Evolutionary conservation across 2,113 vertebrate genomes (phyloP), one percentile per base, ranked within the genome.

Genomic region (Propithecus coquereli): DNA sequence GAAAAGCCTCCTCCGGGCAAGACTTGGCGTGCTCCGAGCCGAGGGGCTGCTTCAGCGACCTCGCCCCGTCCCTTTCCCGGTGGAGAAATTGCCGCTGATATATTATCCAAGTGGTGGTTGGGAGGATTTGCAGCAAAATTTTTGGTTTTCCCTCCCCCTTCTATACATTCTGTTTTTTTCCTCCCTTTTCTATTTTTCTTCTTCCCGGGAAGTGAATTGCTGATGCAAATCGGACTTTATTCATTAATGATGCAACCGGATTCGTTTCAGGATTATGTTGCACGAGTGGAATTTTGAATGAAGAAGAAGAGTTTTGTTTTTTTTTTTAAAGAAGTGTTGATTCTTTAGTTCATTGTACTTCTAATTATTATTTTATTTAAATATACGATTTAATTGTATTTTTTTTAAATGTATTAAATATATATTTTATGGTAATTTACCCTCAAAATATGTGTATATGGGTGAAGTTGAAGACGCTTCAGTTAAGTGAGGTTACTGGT

Each of bases 211-310:
- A 97, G 97, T 30, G 96, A 88, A 94, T 66, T 73, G 97, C 98
- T 54, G 94, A 94, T 97, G 97, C 92, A 45, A 52, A 96, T 95
- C 94, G 97, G 97, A 97, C 98, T 95, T 88, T 87, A 76, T 84
- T 74, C 97, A 97, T 94, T 57, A 82, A 87, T 91, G 98, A 97
- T 98, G 98, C 98, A 97, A 94, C 93, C 96, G 98, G 98, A 97
- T 98, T 98, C 95, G 92, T 94, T 98, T 96, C 98, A 89, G 98
- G 98, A 97, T 98, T 98, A 95, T 86, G 97, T 98, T 98, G 98
- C 98, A 98, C 98, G 97, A 98, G 97, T 95, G 98, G 98, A 98
- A 98, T 98, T 97, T 97, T 97, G 98, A 98, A 98, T 98, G 98
- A 98, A 98, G 98, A 97, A 98, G 97, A 97, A 95, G 98, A 98